Evolutionary conservation across 2,797 vertebrate species (phyloP), one percentile per base, ranked within the genome.

Genomic region (Scolopax rusticola): DNA sequence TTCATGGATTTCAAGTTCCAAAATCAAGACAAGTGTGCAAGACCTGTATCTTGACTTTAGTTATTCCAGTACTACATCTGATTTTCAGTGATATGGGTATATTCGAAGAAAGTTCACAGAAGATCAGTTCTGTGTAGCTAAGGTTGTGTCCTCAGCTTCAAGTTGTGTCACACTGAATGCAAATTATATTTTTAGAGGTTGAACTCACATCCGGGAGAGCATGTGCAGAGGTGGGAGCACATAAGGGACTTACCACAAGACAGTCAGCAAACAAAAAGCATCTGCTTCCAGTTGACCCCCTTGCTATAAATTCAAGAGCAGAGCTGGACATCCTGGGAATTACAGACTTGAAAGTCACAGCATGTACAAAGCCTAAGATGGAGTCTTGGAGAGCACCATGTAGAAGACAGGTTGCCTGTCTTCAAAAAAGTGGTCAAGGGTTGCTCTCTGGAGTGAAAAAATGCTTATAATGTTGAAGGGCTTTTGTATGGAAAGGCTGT

Each of bases 211-310:
- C 6, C 0, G 1, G 43, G 12, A 47, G 10, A 43, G 11, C 30
- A 28, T 1, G 2, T 24, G 27, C 0, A 1, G 33, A 67, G 8
- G 19, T 47, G 32, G 51, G 24, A 90, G 14, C 13, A 50, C 8
- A 3, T 28, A 47, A 61, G 15, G 21, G 18, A 45, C 11, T 56
- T 77, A n/a, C 13, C 53, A 69, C 13, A 36, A 28, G 5, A 8
- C 17, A 25, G 10, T 32, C 45, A 50, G 17, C 12, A 56, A 57
- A 36, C 4, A 76, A 84, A 89, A 53, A 2, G 4, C 11, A 20
- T 4, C 45, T 86, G 24, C 17, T 59, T n/a, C 28, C 48, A 53
- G 6, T 41, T 84, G 38, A 76, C 16, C 1, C 1, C 24, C n/a
- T 48, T 78, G 16, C 14, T 57, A 4, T 7, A 45, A 24, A 40